Evolutionary conservation across 2,888 invertebrate genomes (phyloP).

Genomic region (Temnothorax rugatulus): DNA sequence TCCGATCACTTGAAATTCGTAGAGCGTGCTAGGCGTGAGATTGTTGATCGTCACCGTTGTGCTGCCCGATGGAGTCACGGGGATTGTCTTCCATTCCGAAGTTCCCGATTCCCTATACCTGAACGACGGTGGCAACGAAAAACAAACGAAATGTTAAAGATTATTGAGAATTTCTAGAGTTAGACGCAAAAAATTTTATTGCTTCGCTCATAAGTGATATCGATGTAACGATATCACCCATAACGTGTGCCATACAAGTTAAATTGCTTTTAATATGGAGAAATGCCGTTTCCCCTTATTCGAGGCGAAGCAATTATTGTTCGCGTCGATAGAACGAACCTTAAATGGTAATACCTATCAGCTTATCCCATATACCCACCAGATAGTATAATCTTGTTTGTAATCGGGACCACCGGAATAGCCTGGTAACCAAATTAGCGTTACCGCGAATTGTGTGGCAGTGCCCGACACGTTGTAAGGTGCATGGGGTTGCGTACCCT

Average conservation of each 20-base stretch:
- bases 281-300: not conserved
- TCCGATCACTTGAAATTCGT: constrained; percentile 98
- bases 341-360: constrained; percentile 29
- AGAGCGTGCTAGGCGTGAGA: constrained; percentile 95
- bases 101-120: constrained; percentile 95
- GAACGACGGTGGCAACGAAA: constrained; percentile 5
- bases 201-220: not conserved
- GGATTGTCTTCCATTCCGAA: constrained; percentile 97
- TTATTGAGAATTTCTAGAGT: not conserved
- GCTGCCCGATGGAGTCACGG: constrained; percentile 96
- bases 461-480: constrained; percentile 97
- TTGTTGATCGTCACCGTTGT: constrained; percentile 95
- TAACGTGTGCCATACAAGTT: not conserved
- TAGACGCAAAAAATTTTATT: not conserved
- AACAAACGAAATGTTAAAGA: not conserved
- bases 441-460: constrained; percentile 96
- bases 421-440: constrained; percentile 97
- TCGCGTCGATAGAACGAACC: not conserved
- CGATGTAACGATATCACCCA: not conserved
- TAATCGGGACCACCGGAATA: constrained; percentile 98
- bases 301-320: not conserved
- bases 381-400: constrained; percentile 97
- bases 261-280: not conserved
- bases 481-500: constrained; percentile 98
- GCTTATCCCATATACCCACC: constrained; percentile 87